Evolutionary conservation across 1,140 invertebrate species (phyloP).

Genomic region (Drosophila pallidifrons): DNA sequence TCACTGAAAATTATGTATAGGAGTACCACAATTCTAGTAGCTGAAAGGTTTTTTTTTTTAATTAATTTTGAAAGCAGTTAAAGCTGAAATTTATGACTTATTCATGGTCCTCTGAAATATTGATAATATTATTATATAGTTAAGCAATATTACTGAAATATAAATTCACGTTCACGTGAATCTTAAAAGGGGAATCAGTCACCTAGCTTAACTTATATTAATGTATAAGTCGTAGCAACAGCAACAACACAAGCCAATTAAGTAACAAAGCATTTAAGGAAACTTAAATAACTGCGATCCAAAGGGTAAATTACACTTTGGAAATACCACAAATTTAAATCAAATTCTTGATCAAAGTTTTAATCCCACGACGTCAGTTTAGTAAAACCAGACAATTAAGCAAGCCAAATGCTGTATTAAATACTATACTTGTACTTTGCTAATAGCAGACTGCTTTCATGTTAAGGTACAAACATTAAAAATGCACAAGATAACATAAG

Average conservation of each 20-base stretch:
- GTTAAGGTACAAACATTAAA: conserved; percentile 58
- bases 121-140: too few relatives aligned
- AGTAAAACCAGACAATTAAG: conserved; percentile 75
- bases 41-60: too few relatives aligned
- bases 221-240: conserved; percentile 51
- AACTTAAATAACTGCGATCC: conserved; percentile 61
- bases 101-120: too few relatives aligned
- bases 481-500: conserved; percentile 44
- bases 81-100: too few relatives aligned
- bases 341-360: conserved; percentile 76
- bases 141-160: too few relatives aligned
- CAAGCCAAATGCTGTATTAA: conserved; percentile 76
- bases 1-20: too few relatives aligned
- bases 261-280: conserved; percentile 60
- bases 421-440: conserved; percentile 53
- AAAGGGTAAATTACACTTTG: conserved; percentile 47
- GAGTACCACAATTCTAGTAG: too few relatives aligned
- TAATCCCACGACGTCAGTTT: conserved; percentile 76
- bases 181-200: conserved; percentile 14
- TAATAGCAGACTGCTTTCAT: conserved; percentile 15
- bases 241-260: conserved; percentile 57
- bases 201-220: conserved; percentile 68
- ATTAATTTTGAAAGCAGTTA: too few relatives aligned
- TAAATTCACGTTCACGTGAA: too few relatives aligned
- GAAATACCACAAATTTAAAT: conserved; percentile 70